A percentile compares a stretch with the other conserved stretches of the same genome.
Conservation (phyloP, 1,140 invertebrate species). For the Dreissena rostriformis region DNA sequence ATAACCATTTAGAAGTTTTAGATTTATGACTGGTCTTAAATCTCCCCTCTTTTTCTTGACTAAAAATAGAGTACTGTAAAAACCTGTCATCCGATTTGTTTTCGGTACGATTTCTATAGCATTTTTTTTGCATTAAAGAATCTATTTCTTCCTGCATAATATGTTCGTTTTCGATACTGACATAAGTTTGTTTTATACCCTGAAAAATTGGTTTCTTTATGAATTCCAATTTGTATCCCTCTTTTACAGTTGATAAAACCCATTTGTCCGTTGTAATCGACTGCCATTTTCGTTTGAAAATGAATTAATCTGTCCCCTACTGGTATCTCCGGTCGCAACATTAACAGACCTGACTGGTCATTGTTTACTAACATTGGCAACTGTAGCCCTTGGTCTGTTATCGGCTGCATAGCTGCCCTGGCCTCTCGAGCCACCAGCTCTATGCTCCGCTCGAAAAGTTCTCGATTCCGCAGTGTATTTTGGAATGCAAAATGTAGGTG, state of each 20-base stretch:
- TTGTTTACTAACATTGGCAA: not conserved
- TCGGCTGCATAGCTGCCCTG: not conserved
- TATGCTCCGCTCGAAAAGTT: not conserved
- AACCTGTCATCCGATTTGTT: not conserved
- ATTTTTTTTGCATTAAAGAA: not conserved
- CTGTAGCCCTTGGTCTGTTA: slow-evolving; percentile 1
- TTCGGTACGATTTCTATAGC: not conserved
- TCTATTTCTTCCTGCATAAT: not conserved
- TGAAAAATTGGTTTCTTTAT: too few species aligned
- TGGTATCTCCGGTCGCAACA: too few species aligned
- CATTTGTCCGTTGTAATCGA: too few species aligned
- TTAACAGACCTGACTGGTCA: slow-evolving; percentile 40
- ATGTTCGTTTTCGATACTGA: not conserved
- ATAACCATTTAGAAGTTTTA: not conserved
- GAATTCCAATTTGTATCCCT: slow-evolving; percentile 1
- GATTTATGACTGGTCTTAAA: slow-evolving; percentile 4
- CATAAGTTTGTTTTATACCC: too few species aligned
- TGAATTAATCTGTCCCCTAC: too few species aligned
- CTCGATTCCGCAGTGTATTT: not conserved
- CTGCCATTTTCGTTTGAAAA: too few species aligned
- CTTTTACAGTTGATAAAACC: too few species aligned
- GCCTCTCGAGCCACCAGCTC: not conserved
- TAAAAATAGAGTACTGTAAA: slow-evolving; percentile 15
- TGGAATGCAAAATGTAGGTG: slow-evolving; percentile 41
- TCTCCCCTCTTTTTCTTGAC: not conserved